Conservation (phyloP, 1,140 invertebrate genomes). For the Drosophila suzukii region DNA sequence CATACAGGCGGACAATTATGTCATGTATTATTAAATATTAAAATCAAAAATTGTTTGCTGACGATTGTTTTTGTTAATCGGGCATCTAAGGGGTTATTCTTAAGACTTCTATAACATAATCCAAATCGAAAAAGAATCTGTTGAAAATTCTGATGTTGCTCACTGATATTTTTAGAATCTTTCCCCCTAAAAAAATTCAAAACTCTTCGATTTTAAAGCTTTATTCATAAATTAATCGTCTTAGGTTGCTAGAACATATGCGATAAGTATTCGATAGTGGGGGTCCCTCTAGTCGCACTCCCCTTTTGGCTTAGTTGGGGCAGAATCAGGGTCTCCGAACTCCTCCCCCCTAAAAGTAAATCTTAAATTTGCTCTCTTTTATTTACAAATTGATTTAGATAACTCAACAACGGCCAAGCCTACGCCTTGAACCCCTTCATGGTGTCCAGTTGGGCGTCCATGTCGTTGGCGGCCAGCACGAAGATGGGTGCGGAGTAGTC, state of each 20-base stretch:
- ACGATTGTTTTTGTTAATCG: conserved; percentile 17
- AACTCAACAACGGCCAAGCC: conserved; percentile 47
- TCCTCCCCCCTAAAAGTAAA: conserved; percentile 36
- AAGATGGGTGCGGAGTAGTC: conserved; percentile 82
- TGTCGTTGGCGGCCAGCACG: conserved; percentile 65
- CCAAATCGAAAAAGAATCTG: too few species aligned
- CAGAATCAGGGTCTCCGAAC: conserved; percentile 3
- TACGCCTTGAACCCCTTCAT: conserved; percentile 65
- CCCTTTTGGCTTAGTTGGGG: conserved; percentile 45
- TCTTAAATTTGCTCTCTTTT: conserved; percentile 50
- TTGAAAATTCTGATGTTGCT: too few species aligned
- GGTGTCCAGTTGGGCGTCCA: conserved; percentile 49
- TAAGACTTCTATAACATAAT: too few species aligned
- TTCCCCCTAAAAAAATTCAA: neutral
- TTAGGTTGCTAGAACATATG: conserved; percentile 61
- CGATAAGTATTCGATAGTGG: conserved; percentile 41
- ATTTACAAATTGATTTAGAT: conserved; percentile 76
- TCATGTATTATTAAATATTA: conserved; percentile 73
- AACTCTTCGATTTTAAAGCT: conserved; percentile 66
- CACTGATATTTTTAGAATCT: too few species aligned
- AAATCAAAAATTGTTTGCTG: conserved; percentile 70
- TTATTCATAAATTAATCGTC: conserved; percentile 81
- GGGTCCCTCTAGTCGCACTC: conserved; percentile 16
- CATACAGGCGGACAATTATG: conserved; percentile 42
- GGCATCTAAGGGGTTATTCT: neutral